Conservation (phyloP, 2,797 vertebrate genomes). For the Erethizon dorsatum region DNA sequence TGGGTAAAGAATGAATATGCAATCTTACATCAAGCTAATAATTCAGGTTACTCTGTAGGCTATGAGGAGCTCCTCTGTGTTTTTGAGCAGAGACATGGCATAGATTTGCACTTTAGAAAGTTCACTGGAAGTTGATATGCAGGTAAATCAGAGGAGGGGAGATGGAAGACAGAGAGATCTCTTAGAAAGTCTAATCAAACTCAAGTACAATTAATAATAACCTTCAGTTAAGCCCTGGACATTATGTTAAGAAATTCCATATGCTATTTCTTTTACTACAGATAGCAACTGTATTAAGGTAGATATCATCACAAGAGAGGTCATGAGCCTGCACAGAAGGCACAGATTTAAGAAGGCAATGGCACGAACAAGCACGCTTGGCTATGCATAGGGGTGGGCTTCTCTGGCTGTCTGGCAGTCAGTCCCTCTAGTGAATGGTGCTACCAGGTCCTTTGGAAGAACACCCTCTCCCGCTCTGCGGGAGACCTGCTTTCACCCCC, state of each 20-base stretch:
- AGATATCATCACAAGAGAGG: background rate
- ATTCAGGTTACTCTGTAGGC: background rate
- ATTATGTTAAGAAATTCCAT: conserved; percentile 21
- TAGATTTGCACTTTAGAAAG: conserved; percentile 48
- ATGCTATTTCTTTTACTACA: conserved; percentile 1
- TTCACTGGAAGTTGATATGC: background rate
- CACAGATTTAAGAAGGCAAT: background rate
- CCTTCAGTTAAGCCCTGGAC: background rate
- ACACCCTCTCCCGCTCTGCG: background rate
- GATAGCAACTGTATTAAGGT: background rate
- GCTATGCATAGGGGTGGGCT: background rate
- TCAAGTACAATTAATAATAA: conserved; percentile 59
- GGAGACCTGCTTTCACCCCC: background rate
- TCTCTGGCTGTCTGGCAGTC: background rate
- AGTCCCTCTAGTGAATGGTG: background rate
- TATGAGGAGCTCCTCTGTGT: background rate
- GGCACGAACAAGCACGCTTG: background rate
- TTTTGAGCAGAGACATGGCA: background rate
- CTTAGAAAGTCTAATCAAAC: conserved; percentile 52
- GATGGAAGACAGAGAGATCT: background rate
- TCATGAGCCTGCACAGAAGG: background rate
- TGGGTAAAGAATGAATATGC: background rate
- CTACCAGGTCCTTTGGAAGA: background rate
- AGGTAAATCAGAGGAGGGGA: background rate
- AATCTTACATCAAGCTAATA: background rate